phyloP scores from a whole-genome alignment of 2,797 vertebrate genomes.

The Notamacropus eugenii region DNA sequence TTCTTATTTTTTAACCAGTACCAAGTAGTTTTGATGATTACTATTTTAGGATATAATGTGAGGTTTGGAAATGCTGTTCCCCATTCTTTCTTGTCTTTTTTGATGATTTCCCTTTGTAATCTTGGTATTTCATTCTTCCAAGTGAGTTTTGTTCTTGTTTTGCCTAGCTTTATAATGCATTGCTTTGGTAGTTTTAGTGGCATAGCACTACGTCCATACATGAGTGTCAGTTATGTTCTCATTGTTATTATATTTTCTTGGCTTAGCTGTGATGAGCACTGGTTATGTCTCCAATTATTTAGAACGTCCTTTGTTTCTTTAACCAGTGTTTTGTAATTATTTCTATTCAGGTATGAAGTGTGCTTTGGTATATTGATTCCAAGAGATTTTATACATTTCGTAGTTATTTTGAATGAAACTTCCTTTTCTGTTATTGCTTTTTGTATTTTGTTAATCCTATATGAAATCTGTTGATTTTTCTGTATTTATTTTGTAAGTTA shows the following conservation, averaged over 20 bases:
- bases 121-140: not conserved
- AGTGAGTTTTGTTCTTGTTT: not conserved
- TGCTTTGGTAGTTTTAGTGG: not conserved
- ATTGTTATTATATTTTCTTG: not conserved
- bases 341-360: not conserved
- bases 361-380: not conserved
- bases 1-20: not conserved
- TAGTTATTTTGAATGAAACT: not conserved
- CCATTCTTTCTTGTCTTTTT: not conserved
- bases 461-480: not conserved
- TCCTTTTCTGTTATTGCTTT: not conserved
- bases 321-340: not conserved
- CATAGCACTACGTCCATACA: not conserved
- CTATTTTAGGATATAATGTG: not conserved
- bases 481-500: not conserved
- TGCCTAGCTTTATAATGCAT: not conserved
- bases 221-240: not conserved
- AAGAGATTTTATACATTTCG: not conserved
- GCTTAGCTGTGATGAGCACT: not conserved
- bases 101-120: not conserved
- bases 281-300: not conserved
- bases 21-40: not conserved
- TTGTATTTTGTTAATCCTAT: not conserved
- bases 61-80: not conserved
- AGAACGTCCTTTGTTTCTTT: not conserved